phyloP scores from a whole-genome alignment of 2,888 invertebrate genomes.

The Theodoxus fluviatilis region DNA sequence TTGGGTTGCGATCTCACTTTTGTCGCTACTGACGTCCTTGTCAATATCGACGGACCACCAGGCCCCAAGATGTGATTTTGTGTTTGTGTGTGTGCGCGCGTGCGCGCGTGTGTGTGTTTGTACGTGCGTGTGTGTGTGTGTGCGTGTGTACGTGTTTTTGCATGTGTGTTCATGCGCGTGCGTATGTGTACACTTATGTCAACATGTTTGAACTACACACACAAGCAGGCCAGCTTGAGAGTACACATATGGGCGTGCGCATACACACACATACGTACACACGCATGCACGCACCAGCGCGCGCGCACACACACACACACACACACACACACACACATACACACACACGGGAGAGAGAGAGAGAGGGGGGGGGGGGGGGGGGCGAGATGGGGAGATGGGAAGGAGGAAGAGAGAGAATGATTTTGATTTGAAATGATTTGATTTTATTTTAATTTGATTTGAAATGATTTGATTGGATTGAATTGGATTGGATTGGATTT shows the following conservation, averaged over 20 bases:
- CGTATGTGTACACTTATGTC: not conserved
- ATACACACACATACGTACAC: not conserved
- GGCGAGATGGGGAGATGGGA: not conserved
- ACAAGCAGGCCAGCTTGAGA: not conserved
- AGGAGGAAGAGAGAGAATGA: not conserved
- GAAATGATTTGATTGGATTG: no score
- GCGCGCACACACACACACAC: conserved; percentile 22
- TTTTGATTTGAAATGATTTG: not conserved
- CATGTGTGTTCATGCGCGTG: conserved; percentile 5
- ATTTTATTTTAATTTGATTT: not conserved
- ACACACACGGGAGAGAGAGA: not conserved
- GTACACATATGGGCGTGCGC: not conserved
- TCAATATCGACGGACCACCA: no score
- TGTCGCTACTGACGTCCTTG: no score
- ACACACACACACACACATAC: not conserved
- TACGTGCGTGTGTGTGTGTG: not conserved
- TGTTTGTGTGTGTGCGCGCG: not conserved
- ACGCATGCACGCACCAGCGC: conserved; percentile 8
- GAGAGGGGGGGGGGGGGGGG: not conserved
- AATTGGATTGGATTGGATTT: not conserved
- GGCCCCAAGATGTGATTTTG: no score
- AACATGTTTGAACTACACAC: not conserved
- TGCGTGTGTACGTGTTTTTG: conserved; percentile 9
- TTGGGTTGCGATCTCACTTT: no score
- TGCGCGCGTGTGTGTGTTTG: not conserved